Evolutionary conservation across 2,888 invertebrate species (phyloP).

Genomic region (Synanthedon andrenaeformis): DNA sequence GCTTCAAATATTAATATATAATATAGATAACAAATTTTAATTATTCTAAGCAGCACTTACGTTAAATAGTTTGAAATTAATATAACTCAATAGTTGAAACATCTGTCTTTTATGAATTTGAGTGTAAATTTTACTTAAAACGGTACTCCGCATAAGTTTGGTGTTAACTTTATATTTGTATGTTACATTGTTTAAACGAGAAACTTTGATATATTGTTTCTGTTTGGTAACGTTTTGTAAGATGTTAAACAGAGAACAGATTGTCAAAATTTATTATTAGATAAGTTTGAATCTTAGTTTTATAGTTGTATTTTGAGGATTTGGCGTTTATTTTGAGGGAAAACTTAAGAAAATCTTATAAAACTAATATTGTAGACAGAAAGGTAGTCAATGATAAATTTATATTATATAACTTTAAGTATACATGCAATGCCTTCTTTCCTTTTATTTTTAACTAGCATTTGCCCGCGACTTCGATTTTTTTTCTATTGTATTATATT

Average conservation of each 20-base stretch:
- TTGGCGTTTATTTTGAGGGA: no score
- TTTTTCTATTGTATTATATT: no score
- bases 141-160: neutral
- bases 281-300: neutral
- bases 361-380: no score
- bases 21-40: no score
- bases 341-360: no score
- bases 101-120: neutral
- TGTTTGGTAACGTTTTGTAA: neutral
- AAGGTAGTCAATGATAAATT: no score
- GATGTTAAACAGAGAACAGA: neutral
- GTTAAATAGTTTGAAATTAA: neutral
- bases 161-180: neutral
- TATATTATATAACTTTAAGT: no score
- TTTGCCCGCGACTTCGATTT: no score
- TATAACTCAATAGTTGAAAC: neutral
- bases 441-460: no score
- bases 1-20: no score
- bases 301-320: neutral
- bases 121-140: neutral
- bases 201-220: neutral
- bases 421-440: no score
- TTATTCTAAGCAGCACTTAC: neutral
- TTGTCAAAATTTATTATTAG: neutral
- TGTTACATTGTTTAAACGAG: neutral